Evolutionary conservation across 1,140 invertebrate species (phyloP).

Genomic region (Dendrolimus punctatus): DNA sequence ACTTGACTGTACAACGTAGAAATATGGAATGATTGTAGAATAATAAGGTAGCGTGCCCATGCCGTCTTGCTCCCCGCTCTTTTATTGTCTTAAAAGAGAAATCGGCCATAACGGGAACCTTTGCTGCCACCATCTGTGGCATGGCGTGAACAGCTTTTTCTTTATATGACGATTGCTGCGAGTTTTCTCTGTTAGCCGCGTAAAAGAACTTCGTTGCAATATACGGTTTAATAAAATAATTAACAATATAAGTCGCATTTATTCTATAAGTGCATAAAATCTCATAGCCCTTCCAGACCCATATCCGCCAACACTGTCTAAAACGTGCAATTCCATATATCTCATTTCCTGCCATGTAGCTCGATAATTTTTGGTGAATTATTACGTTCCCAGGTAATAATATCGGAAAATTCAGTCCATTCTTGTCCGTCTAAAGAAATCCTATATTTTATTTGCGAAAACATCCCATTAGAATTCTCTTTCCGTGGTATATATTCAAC

Average conservation of each 20-base stretch:
- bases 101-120: too few species aligned
- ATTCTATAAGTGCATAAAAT: slow-evolving; percentile 15
- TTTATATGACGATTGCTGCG: too few species aligned
- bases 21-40: too few species aligned
- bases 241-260: slow-evolving; percentile 1
- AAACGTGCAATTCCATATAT: slow-evolving; percentile 35
- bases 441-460: slow-evolving; percentile 35
- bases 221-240: too few species aligned
- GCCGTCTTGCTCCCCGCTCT: too few species aligned
- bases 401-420: slow-evolving; percentile 32
- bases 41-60: too few species aligned
- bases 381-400: slow-evolving; percentile 26
- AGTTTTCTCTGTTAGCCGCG: too few species aligned
- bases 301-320: slow-evolving; percentile 34
- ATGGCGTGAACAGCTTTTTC: too few species aligned
- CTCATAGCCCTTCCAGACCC: slow-evolving; percentile 38
- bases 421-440: slow-evolving; percentile 26
- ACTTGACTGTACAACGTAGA: too few species aligned
- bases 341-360: slow-evolving; percentile 31
- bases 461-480: slow-evolving; percentile 42
- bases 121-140: too few species aligned
- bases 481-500: slow-evolving; percentile 38
- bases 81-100: too few species aligned
- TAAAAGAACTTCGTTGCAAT: too few species aligned
- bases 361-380: slow-evolving; percentile 30